Conservation (phyloP, 37 sponge, comb jelly and placozoan genomes). For the Cladorhizidae sp. region DNA sequence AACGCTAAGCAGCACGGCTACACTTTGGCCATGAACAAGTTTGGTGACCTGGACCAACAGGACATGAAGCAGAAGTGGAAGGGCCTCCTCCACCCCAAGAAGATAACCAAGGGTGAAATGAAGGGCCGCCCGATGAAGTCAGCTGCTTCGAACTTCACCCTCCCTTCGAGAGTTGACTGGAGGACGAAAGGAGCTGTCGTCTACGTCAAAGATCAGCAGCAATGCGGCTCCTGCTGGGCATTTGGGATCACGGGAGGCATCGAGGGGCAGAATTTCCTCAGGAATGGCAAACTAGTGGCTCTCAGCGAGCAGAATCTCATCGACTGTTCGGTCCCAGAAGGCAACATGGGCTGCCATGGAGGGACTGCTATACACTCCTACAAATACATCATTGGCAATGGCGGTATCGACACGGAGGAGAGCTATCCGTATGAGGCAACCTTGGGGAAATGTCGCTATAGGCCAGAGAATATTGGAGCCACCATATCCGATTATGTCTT, state of each 20-base stretch:
- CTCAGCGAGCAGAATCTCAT: conserved; percentile 95
- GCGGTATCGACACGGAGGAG: conserved; percentile 86
- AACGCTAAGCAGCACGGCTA: conserved; percentile 50
- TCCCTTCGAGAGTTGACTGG: conserved; percentile 75
- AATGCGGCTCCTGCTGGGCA: conserved; percentile 96
- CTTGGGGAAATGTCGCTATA: conserved; percentile 72
- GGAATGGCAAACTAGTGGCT: conserved; percentile 48
- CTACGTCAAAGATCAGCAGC: conserved; percentile 77
- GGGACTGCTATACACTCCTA: conserved; percentile 90
- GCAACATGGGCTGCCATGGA: conserved; percentile 95
- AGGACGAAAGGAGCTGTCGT: conserved; percentile 68
- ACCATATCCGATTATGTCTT: conserved; percentile 60
- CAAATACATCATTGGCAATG: conserved; percentile 78
- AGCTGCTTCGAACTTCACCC: background rate
- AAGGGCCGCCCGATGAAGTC: background rate
- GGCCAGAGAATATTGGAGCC: conserved; percentile 62
- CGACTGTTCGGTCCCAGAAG: conserved; percentile 89
- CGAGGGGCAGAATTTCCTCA: conserved; percentile 71
- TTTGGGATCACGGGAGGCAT: conserved; percentile 90
- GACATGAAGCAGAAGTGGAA: conserved; percentile 35
- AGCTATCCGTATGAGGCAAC: conserved; percentile 92
- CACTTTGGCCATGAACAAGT: conserved; percentile 53
- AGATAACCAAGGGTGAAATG: too few species aligned
- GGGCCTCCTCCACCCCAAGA: too few species aligned
- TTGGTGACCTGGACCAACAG: conserved; percentile 44